Conservation (phyloP, 2,113 vertebrate genomes). For the Sceloporus tristichus region DNA sequence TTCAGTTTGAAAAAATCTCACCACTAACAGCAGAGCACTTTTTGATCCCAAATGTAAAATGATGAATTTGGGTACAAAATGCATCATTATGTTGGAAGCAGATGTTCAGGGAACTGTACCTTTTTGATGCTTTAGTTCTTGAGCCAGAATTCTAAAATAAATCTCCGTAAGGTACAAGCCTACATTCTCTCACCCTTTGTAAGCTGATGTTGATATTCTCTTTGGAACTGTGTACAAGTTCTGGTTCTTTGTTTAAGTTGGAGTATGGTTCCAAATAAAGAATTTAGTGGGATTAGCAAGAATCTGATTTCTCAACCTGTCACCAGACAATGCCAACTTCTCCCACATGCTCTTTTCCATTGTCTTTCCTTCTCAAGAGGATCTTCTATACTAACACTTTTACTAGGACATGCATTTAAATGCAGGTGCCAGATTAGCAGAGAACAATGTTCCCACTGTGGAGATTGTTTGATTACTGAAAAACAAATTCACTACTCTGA, state of each 20-base stretch:
- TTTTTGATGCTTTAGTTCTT: background rate
- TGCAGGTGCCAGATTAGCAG: background rate
- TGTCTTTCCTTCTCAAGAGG: conserved; percentile 2
- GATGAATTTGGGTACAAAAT: background rate
- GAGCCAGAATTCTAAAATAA: background rate
- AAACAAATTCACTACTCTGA: background rate
- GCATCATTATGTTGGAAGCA: background rate
- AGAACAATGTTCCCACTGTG: background rate
- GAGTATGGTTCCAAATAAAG: conserved; percentile 7
- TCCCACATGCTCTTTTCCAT: background rate
- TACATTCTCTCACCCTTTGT: background rate
- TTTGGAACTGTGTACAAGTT: background rate
- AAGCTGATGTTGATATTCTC: background rate
- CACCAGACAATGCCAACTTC: conserved; percentile 3
- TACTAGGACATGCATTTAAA: background rate
- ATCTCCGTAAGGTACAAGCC: background rate
- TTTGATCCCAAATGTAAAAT: background rate
- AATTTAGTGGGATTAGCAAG: conserved; percentile 23
- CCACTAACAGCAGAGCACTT: background rate
- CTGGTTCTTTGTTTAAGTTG: conserved; percentile 24
- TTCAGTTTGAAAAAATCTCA: background rate
- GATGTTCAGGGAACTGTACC: background rate
- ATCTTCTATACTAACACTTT: background rate
- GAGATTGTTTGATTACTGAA: background rate
- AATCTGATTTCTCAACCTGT: conserved; percentile 4